Evolutionary conservation across 2,888 invertebrate genomes (phyloP).

Genomic region (Tetropium fuscum): DNA sequence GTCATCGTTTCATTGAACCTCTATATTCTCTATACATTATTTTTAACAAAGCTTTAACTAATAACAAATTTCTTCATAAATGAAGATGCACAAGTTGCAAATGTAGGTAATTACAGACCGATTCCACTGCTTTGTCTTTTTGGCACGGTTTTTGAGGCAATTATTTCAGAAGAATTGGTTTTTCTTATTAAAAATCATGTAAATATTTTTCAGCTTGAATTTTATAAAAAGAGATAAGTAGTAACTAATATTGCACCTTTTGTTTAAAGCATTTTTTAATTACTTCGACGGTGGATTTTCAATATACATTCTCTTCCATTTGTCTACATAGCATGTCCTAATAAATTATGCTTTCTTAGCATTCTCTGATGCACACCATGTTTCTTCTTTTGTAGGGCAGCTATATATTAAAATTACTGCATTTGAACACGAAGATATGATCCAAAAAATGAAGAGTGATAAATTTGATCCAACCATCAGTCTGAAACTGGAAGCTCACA

Average conservation of each 20-base stretch:
- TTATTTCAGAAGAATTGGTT: not conserved
- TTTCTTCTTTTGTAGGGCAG: slow-evolving; percentile 68
- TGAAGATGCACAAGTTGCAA: not conserved
- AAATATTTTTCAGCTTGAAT: no score
- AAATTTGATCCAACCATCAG: slow-evolving; percentile 81
- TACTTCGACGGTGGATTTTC: no score
- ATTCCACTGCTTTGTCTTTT: not conserved
- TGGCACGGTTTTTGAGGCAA: not conserved
- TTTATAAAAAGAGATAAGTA: no score
- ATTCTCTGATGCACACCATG: slow-evolving; percentile 14
- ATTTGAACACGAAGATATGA: slow-evolving; percentile 72
- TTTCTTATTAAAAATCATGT: not conserved
- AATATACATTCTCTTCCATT: no score
- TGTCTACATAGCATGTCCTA: no score
- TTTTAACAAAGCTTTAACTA: not conserved
- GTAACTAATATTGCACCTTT: no score
- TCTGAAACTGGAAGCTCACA: slow-evolving; percentile 79
- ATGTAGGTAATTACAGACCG: not conserved
- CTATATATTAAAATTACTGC: slow-evolving; percentile 84
- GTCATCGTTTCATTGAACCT: not conserved
- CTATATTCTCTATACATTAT: not conserved
- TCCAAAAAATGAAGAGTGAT: slow-evolving; percentile 77
- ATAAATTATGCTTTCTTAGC: not conserved
- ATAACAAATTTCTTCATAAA: not conserved
- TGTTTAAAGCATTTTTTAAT: no score